phyloP scores from a whole-genome alignment of 2,113 vertebrate species.

The Phainopepla nitens region DNA sequence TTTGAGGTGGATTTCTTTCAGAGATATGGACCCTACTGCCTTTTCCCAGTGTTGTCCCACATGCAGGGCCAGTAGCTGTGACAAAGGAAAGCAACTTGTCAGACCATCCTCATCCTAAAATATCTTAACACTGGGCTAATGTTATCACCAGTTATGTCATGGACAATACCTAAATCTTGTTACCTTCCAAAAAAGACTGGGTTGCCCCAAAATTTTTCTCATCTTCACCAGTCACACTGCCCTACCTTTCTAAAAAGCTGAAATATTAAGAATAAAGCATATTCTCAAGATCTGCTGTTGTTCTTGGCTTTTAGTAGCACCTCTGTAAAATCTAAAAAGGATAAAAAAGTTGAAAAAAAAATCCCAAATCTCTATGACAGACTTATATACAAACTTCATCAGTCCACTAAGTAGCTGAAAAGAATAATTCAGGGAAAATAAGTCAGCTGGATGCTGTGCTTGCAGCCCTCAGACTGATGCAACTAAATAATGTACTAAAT shows the following conservation, averaged over 20 bases:
- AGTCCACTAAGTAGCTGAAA: background rate
- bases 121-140: background rate
- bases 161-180: background rate
- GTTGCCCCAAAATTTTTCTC: background rate
- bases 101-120: background rate
- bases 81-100: background rate
- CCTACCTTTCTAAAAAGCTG: background rate
- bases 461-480: background rate
- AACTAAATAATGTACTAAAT: background rate
- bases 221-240: background rate
- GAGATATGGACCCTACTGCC: background rate
- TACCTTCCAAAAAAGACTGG: background rate
- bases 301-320: background rate
- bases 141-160: rapidly evolving
- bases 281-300: background rate
- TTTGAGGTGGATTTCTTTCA: rapidly evolving
- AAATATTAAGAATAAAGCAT: background rate
- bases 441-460: background rate
- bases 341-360: rapidly evolving
- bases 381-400: background rate
- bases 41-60: background rate
- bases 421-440: background rate
- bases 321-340: background rate
- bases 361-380: background rate
- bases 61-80: rapidly evolving